Evolutionary conservation across 2,888 invertebrate genomes (phyloP).

Genomic region (Eupithecia exiguata): DNA sequence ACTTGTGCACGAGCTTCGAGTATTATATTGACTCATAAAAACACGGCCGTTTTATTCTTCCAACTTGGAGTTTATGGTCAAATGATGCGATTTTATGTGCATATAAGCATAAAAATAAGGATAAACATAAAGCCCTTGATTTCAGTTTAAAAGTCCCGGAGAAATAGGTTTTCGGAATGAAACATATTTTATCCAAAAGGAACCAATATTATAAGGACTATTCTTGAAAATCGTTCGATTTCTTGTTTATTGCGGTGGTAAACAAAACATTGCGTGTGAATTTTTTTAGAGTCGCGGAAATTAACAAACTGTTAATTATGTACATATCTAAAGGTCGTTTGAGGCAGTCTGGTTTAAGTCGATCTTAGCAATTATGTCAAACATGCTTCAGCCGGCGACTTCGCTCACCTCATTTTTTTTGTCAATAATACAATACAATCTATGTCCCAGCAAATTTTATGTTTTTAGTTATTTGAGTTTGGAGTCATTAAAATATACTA

Average conservation of each 20-base stretch:
- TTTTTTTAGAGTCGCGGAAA: background rate
- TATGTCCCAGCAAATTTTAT: background rate
- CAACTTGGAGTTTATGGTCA: background rate
- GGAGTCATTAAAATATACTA: background rate
- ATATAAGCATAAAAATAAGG: background rate
- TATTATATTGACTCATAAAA: slow-evolving; percentile 8
- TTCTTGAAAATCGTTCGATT: background rate
- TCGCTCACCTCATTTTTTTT: background rate
- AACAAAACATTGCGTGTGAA: slow-evolving; percentile 2
- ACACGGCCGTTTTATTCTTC: background rate
- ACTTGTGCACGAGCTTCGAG: slow-evolving; percentile 1
- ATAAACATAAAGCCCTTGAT: background rate
- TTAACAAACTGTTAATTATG: background rate
- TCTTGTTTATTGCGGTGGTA: background rate
- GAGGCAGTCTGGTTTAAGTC: background rate
- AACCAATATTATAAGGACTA: background rate
- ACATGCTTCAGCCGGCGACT: too few species aligned
- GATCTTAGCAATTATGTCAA: background rate
- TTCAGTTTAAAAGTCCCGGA: background rate
- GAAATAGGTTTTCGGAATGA: background rate
- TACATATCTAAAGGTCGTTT: background rate
- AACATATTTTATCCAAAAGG: background rate
- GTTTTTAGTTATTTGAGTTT: background rate
- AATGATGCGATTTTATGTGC: background rate
- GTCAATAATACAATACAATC: background rate